Conservation (phyloP, 1,140 invertebrate species). For the Bombus sylvicola region DNA sequence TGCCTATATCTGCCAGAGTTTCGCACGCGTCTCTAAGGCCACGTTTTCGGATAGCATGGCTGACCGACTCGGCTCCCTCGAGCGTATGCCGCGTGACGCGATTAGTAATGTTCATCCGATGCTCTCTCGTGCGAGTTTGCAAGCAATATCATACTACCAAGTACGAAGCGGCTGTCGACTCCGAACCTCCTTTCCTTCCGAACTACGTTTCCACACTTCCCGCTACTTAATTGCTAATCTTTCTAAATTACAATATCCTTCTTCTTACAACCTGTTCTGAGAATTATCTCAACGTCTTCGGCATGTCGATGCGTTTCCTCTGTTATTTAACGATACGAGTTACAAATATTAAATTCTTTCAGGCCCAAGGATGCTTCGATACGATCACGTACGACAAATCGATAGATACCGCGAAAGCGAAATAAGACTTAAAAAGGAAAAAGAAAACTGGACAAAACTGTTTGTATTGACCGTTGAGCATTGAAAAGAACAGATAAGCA, state of each 20-base stretch:
- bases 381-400: not conserved
- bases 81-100: conserved; percentile 33
- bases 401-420: not conserved
- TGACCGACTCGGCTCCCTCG: conserved; percentile 27
- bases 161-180: not conserved
- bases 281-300: too few relatives aligned
- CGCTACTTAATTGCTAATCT: not conserved
- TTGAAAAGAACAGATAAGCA: not conserved
- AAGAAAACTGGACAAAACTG: not conserved
- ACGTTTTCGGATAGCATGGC: conserved; percentile 36
- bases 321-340: not conserved
- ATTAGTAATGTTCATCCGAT: conserved; percentile 34
- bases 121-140: not conserved
- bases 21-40: not conserved
- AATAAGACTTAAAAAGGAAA: not conserved
- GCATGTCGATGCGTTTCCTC: not conserved
- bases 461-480: not conserved
- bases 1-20: not conserved
- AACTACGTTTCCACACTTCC: not conserved
- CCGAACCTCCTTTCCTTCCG: not conserved
- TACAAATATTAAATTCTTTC: not conserved
- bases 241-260: not conserved
- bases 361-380: accelerated
- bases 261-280: too few relatives aligned
- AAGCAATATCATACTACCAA: conserved; percentile 11